phyloP scores from a whole-genome alignment of 2,888 invertebrate species.

The Lapara coniferarum region DNA sequence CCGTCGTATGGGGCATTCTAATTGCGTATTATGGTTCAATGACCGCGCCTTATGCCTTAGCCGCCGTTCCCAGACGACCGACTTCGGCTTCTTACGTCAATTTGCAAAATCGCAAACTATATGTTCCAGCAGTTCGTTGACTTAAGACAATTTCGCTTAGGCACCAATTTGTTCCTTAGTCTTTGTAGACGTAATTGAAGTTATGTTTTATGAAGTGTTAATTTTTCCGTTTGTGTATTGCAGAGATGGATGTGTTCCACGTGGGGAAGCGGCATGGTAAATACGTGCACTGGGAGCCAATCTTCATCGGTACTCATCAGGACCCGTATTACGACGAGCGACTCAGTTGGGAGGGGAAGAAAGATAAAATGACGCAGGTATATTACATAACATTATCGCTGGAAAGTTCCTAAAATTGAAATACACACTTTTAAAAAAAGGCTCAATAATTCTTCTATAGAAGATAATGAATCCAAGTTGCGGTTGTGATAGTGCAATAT shows the following conservation, averaged over 20 bases:
- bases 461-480: neutral
- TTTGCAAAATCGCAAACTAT: constrained; percentile 67
- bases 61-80: constrained; percentile 60
- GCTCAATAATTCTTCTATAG: neutral
- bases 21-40: constrained; percentile 80
- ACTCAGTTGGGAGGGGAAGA: constrained; percentile 96
- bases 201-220: constrained; percentile 26
- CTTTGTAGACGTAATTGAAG: neutral
- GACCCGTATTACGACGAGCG: constrained; percentile 96
- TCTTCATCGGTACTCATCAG: constrained; percentile 94
- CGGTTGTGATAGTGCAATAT: no score
- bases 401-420: no score
- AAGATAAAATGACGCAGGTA: constrained; percentile 98
- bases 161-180: constrained; percentile 6
- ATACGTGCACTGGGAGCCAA: constrained; percentile 95
- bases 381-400: constrained; percentile 50
- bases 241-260: constrained; percentile 90
- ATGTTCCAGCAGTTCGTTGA: constrained; percentile 36
- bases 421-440: no score
- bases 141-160: constrained; percentile 9
- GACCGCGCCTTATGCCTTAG: constrained; percentile 65
- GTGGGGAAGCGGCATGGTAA: constrained; percentile 91
- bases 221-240: constrained; percentile 36
- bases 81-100: constrained; percentile 63
- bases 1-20: constrained; percentile 80